Conservation (phyloP, 1,140 invertebrate genomes). For the Saxidomus purpurata region DNA sequence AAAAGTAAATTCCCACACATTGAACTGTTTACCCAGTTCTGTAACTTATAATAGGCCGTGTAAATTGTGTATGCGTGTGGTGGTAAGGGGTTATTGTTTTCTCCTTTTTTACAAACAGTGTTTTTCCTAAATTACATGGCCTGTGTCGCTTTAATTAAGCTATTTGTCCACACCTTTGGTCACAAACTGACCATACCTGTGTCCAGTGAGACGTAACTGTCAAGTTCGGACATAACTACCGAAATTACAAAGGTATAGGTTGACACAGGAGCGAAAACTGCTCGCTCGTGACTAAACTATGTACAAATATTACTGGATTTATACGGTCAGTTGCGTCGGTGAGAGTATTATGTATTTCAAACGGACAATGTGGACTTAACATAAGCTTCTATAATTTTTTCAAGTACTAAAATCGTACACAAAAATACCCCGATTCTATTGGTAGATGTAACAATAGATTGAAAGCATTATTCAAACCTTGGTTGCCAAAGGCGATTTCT, state of each 20-base stretch:
- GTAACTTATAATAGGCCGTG: too few species aligned
- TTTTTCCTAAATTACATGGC: background rate
- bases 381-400: conserved; percentile 43
- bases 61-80: too few species aligned
- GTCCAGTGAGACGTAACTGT: conserved; percentile 54
- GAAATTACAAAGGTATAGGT: conserved; percentile 30
- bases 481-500: conserved; percentile 47
- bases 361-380: conserved; percentile 34
- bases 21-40: too few species aligned
- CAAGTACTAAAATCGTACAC: conserved; percentile 49
- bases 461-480: conserved; percentile 31
- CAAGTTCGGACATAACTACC: conserved; percentile 31
- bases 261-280: conserved; percentile 11
- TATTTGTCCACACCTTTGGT: conserved; percentile 26
- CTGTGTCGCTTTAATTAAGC: conserved; percentile 24
- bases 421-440: conserved; percentile 32
- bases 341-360: background rate
- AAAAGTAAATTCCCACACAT: too few species aligned
- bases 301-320: conserved; percentile 22
- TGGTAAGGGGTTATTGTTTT: too few species aligned
- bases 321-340: conserved; percentile 53
- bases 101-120: too few species aligned
- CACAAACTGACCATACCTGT: conserved; percentile 24
- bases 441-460: conserved; percentile 61
- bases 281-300: conserved; percentile 29